Evolutionary conservation across 2,113 vertebrate species (phyloP).

Genomic region (Globicephala melas): DNA sequence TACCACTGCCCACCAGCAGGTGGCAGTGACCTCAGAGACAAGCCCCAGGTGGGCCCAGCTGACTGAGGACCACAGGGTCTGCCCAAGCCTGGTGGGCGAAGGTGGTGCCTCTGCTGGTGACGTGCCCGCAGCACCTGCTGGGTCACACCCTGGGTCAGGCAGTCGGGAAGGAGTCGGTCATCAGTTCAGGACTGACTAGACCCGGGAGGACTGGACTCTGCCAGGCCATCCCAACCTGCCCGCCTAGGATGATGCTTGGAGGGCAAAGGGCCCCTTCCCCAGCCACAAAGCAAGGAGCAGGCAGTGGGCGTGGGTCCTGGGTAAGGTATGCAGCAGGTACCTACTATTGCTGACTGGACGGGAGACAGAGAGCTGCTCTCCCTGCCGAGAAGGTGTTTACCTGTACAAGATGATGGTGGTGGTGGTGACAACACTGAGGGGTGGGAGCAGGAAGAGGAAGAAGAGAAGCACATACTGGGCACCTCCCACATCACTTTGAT

Average conservation of each 20-base stretch:
- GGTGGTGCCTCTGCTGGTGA: background rate
- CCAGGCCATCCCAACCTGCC: accelerated
- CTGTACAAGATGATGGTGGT: accelerated
- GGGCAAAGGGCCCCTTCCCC: background rate
- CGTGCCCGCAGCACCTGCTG: background rate
- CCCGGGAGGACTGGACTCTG: background rate
- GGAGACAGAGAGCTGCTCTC: background rate
- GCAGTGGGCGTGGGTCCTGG: background rate
- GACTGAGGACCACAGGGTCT: accelerated
- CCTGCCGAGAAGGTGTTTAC: background rate
- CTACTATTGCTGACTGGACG: background rate
- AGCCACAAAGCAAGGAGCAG: background rate
- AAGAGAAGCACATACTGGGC: accelerated
- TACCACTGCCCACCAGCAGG: slow-evolving; percentile 15
- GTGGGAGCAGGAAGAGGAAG: background rate
- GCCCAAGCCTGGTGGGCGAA: accelerated
- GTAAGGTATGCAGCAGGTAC: accelerated
- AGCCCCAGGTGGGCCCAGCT: background rate
- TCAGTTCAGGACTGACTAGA: background rate
- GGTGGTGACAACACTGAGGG: accelerated
- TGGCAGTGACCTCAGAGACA: slow-evolving; percentile 2
- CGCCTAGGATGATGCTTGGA: accelerated
- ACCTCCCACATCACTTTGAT: accelerated
- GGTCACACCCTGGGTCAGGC: background rate
- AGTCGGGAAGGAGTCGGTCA: background rate